Conservation (phyloP, 2,797 vertebrate genomes). For the Enteromius viviparus region DNA sequence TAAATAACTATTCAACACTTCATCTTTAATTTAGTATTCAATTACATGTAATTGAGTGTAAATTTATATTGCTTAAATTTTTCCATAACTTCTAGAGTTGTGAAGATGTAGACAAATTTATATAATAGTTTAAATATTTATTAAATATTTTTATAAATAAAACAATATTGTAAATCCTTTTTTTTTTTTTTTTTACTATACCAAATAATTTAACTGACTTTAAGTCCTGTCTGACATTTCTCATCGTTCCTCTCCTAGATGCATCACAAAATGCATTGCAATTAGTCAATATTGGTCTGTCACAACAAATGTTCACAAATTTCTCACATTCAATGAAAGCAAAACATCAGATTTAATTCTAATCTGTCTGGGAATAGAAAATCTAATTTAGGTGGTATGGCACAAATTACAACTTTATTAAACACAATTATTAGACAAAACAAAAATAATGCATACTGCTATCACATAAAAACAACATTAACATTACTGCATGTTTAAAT, state of each 20-base stretch:
- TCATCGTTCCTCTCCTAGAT: not conserved
- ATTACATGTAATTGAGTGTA: not conserved
- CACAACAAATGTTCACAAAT: not conserved
- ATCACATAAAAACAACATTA: slow-evolving; percentile 8
- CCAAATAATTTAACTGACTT: no score
- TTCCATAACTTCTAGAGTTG: not conserved
- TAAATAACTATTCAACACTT: not conserved
- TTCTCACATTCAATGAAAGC: not conserved
- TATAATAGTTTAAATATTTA: no score
- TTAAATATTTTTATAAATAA: not conserved
- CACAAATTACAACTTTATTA: slow-evolving; percentile 43
- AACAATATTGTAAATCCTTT: no score
- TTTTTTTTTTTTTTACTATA: no score
- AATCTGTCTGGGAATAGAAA: not conserved
- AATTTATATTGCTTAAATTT: not conserved
- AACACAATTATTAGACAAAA: slow-evolving; percentile 7
- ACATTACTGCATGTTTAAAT: not conserved
- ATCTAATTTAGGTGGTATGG: not conserved
- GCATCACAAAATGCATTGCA: not conserved
- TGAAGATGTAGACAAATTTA: not conserved
- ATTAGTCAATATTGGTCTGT: not conserved
- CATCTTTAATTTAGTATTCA: not conserved
- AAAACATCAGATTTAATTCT: not conserved
- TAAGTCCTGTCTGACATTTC: not conserved
- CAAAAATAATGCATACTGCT: not conserved